These are phyloP conservation scores for Ornithoptera priamus DNA, from an alignment of 2,888 invertebrate species.

Conservation along the genomic window DNA sequence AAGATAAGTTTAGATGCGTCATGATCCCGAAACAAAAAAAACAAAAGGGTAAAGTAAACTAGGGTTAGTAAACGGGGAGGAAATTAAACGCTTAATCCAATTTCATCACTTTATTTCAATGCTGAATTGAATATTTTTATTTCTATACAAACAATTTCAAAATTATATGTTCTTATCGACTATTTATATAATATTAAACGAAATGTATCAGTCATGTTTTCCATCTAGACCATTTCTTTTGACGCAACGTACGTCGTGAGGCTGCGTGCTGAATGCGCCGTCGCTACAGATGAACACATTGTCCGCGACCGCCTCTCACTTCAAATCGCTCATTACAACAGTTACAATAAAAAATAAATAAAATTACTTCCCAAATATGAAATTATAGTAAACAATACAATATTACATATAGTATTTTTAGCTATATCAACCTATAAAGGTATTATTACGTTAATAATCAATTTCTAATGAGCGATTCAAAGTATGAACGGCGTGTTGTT, in stretches of 20 bases:
- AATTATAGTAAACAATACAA: background rate
- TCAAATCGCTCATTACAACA: conserved; percentile 5
- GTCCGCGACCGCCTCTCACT: conserved; percentile 6
- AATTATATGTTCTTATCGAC: conserved; percentile 51
- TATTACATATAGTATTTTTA: background rate
- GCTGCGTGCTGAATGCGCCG: conserved; percentile 23
- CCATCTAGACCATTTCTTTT: conserved; percentile 37
- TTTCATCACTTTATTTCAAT: conserved; percentile 75
- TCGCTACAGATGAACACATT: conserved; percentile 7
- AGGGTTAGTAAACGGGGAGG: background rate
- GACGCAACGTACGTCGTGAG: conserved; percentile 31
- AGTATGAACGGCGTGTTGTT: conserved; percentile 38
- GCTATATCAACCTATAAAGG: too few relatives aligned
- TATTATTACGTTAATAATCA: background rate
- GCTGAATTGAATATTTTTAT: conserved; percentile 74
- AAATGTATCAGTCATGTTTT: conserved; percentile 51
- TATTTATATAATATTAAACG: conserved; percentile 48
- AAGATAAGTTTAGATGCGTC: too few relatives aligned
- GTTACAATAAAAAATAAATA: background rate
- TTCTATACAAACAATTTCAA: conserved; percentile 77
- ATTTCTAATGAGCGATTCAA: conserved; percentile 32
- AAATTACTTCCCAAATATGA: background rate
- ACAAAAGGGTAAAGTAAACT: background rate
- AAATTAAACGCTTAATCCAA: conserved; percentile 48
- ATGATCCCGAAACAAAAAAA: too few relatives aligned